A percentile compares a stretch with the other conserved stretches of the same genome.
phyloP scores from a whole-genome alignment of 2,888 invertebrate genomes.

The Drosophila borealis region DNA sequence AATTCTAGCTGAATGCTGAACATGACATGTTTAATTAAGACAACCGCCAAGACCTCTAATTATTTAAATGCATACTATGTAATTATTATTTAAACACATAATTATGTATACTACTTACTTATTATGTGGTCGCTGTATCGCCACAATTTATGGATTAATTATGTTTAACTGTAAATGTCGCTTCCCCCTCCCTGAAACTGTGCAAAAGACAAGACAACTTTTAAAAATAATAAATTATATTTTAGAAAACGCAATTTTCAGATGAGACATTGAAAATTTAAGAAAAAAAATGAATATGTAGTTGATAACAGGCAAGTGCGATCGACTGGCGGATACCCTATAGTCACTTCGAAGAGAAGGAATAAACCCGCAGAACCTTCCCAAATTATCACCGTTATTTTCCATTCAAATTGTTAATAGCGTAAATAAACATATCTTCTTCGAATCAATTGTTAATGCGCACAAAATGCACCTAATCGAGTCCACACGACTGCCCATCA shows the following conservation, averaged over 20 bases:
- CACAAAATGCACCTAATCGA: slow-evolving; percentile 47
- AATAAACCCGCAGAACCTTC: background rate
- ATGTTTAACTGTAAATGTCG: slow-evolving; percentile 48
- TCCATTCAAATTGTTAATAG: background rate
- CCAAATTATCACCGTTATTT: background rate
- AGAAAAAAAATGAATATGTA: too few species aligned
- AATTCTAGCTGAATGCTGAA: slow-evolving; percentile 3
- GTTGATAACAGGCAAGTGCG: too few species aligned
- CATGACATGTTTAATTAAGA: slow-evolving; percentile 46
- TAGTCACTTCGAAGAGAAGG: background rate
- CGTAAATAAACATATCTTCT: background rate
- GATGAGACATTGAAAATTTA: slow-evolving; percentile 26
- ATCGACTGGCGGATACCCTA: slow-evolving; percentile 17
- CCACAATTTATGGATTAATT: slow-evolving; percentile 27
- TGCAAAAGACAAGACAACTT: slow-evolving; percentile 33
- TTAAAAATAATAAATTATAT: slow-evolving; percentile 45
- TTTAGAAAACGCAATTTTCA: slow-evolving; percentile 31
- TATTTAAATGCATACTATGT: slow-evolving; percentile 57
- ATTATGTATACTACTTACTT: slow-evolving; percentile 8
- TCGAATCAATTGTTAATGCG: slow-evolving; percentile 25
- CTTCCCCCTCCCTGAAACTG: slow-evolving; percentile 34
- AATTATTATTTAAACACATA: slow-evolving; percentile 44
- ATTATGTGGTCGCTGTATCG: slow-evolving; percentile 4
- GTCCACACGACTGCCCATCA: slow-evolving; percentile 48
- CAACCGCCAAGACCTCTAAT: slow-evolving; percentile 74